phyloP scores from a whole-genome alignment of 2,888 invertebrate species.

The Nebria salina region DNA sequence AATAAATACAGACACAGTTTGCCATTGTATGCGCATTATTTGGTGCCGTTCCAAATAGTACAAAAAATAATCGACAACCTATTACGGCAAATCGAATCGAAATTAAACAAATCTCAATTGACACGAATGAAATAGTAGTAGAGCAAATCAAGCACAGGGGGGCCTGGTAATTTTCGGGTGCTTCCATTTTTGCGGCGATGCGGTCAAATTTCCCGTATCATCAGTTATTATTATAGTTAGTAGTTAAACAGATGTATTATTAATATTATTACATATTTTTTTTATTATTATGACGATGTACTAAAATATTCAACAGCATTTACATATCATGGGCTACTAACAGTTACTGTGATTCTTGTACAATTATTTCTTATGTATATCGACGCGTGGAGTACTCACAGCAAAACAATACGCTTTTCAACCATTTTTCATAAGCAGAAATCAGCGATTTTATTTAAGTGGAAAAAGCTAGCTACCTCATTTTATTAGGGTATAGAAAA shows the following conservation, averaged over 20 bases:
- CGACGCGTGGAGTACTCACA: constrained; percentile 37
- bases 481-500: no score
- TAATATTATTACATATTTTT: constrained; percentile 14
- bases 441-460: not conserved
- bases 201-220: not conserved
- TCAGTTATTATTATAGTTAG: not conserved
- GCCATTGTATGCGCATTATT: constrained; percentile 39
- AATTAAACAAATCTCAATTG: no score
- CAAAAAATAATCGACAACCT: constrained; percentile 4
- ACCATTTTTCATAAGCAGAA: not conserved
- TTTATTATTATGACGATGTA: constrained; percentile 16
- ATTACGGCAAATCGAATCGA: no score
- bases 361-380: constrained; percentile 8
- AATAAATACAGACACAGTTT: constrained; percentile 42
- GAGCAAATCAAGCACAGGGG: constrained; percentile 15
- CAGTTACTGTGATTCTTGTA: constrained; percentile 35
- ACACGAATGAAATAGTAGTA: not conserved
- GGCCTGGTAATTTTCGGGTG: constrained; percentile 3
- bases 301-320: constrained; percentile 44
- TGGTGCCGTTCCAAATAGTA: constrained; percentile 29
- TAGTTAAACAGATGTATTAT: constrained; percentile 1
- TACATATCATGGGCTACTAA: constrained; percentile 37
- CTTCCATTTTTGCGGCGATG: not conserved
- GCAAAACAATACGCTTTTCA: not conserved
- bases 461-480: not conserved